phyloP scores from a whole-genome alignment of 1,140 invertebrate species.

The Heliconius himera region DNA sequence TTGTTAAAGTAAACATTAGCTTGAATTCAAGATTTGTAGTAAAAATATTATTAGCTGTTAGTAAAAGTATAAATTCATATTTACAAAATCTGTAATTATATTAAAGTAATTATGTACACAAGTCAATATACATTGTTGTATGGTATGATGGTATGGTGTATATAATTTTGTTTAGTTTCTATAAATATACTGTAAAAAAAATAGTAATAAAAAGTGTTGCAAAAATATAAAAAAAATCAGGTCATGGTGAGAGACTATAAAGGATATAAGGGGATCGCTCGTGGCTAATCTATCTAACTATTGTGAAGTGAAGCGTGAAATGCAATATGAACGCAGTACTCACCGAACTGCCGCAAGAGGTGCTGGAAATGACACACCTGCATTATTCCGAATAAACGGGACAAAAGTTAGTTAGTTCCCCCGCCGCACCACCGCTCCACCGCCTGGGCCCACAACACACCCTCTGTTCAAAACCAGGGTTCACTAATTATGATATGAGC shows the following conservation, averaged over 20 bases:
- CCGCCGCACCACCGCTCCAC: slow-evolving; percentile 55
- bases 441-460: slow-evolving; percentile 65
- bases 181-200: background rate
- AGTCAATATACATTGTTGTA: background rate
- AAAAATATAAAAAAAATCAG: background rate
- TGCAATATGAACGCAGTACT: slow-evolving; percentile 63
- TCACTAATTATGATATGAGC: slow-evolving; percentile 71
- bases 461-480: slow-evolving; percentile 77
- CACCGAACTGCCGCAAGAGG: slow-evolving; percentile 80
- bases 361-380: slow-evolving; percentile 83
- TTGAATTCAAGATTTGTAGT: background rate
- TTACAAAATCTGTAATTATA: background rate
- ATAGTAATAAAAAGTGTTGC: background rate
- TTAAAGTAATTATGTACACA: background rate
- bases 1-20: background rate
- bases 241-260: slow-evolving; percentile 24
- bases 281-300: slow-evolving; percentile 25
- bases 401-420: slow-evolving; percentile 61
- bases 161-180: no score
- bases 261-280: slow-evolving; percentile 24
- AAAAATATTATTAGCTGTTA: no score
- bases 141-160: no score
- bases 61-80: no score
- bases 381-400: slow-evolving; percentile 75
- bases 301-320: slow-evolving; percentile 49